These are phyloP conservation scores for Bucorvus abyssinicus DNA, from an alignment of 2,797 vertebrate genomes.

Conservation along the genomic window DNA sequence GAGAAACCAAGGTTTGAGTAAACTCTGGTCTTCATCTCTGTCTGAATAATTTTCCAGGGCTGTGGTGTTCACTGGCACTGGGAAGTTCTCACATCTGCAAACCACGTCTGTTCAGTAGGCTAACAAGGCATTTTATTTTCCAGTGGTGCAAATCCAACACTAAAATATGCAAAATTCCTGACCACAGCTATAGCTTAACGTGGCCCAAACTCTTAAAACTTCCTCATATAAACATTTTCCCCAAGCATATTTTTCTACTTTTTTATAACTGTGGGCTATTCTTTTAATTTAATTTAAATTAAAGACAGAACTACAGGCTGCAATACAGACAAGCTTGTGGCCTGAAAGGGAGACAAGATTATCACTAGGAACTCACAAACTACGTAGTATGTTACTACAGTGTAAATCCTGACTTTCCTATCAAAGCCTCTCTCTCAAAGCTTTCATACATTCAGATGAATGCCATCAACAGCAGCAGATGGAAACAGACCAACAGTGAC, in stretches of 20 bases:
- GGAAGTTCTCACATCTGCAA: conserved; percentile 21
- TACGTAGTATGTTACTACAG: not conserved
- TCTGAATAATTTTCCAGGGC: not conserved
- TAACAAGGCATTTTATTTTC: conserved; percentile 45
- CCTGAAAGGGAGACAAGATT: not conserved
- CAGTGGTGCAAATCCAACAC: conserved; percentile 29
- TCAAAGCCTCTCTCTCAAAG: not conserved
- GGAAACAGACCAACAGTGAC: not conserved
- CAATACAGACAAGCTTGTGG: not conserved
- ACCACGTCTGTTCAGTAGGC: not conserved
- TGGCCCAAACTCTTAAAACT: conserved; percentile 25
- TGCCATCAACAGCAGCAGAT: not conserved
- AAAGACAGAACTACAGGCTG: not conserved
- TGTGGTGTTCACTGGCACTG: not conserved
- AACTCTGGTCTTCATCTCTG: not conserved
- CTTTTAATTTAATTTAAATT: conserved; percentile 23
- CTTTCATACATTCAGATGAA: not conserved
- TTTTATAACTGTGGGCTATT: not conserved
- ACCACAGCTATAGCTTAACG: conserved; percentile 29
- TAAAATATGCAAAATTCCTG: conserved; percentile 45
- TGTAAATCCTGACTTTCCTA: not conserved
- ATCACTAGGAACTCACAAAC: not conserved
- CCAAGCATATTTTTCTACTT: not conserved
- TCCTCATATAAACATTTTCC: conserved; percentile 24
- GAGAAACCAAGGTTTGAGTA: not conserved